Evolutionary conservation across 2,888 invertebrate species (phyloP), one percentile per base, ranked within the genome.

Genomic region (Pseudococcus jackbeardsleyi): DNA sequence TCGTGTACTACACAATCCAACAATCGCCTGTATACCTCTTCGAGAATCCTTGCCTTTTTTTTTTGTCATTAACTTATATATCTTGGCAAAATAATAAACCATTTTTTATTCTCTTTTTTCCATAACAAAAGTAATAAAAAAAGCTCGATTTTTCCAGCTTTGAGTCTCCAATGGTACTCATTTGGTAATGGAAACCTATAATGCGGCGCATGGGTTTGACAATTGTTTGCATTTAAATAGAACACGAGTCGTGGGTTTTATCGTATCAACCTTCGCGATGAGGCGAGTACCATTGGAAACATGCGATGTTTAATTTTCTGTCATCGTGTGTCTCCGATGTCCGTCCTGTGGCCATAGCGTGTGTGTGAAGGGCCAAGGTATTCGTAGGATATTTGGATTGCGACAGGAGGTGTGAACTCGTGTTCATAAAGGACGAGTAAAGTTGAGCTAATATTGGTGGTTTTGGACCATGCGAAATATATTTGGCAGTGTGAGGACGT

Each of bases 291-390:
- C 4, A 59, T 72, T 26, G 12, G 12, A 4, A 72, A 33, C 68
- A 72, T 72, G 68, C 68, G 68, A 72, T 72, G 11, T 72, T 72
- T 26, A 33, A 72, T 33, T 33, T 72, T 72, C 33, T 72, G 68
- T 72, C 68, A 72, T 19, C 59, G 19, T 59, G 19, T 54, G 54
- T 17, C 26, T 33, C 26, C 26, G 26, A 2, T 3, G 26, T 33
- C 26, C 26, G 26, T 33, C 3, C 26, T 33, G 26, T 33, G 26
- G 26, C 26, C 26, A 17, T 72, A 17, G 68, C 11, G 68, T 22
- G 22, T 64, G 12, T 33, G 33, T 12, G 4, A 59, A 59, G 12
- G 33, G 68, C 68, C 68, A 33, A 72, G 33, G 68, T 33, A 54
- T 54, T 11, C 17, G 54, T 15, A 17, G 54, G 17, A 54, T 17